These are phyloP conservation scores for Cotesia congregata DNA, from an alignment of 2,888 invertebrate genomes.

Conservation along the genomic window DNA sequence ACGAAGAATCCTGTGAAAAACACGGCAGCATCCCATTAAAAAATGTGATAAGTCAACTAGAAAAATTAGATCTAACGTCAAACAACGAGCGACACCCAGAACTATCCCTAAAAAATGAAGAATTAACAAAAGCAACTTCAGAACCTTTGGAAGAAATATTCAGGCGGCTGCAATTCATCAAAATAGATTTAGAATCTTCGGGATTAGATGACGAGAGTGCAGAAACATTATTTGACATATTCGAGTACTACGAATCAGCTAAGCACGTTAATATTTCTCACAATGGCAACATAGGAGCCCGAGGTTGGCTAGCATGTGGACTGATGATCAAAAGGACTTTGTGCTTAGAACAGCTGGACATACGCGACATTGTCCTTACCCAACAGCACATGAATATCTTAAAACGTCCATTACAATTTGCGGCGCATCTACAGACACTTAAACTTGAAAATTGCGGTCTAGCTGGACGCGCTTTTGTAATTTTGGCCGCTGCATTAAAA, in stretches of 20 bases:
- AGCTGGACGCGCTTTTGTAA: slow-evolving; percentile 81
- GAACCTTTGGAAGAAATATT: slow-evolving; percentile 90
- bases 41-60: slow-evolving; percentile 80
- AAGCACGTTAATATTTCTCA: slow-evolving; percentile 81
- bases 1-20: slow-evolving; percentile 80
- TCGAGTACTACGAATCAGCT: slow-evolving; percentile 91
- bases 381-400: slow-evolving; percentile 81
- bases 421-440: slow-evolving; percentile 80
- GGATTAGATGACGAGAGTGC: slow-evolving; percentile 80
- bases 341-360: slow-evolving; percentile 79
- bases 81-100: slow-evolving; percentile 73
- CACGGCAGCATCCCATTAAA: slow-evolving; percentile 81
- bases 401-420: slow-evolving; percentile 79
- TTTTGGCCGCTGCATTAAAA: slow-evolving; percentile 86
- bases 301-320: slow-evolving; percentile 89
- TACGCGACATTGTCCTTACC: slow-evolving; percentile 76
- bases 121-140: slow-evolving; percentile 78
- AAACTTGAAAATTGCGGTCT: slow-evolving; percentile 84
- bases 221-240: slow-evolving; percentile 89
- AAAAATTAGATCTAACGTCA: slow-evolving; percentile 70
- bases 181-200: slow-evolving; percentile 79
- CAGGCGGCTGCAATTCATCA: slow-evolving; percentile 81
- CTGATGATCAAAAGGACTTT: slow-evolving; percentile 84
- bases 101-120: slow-evolving; percentile 75
- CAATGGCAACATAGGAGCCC: slow-evolving; percentile 80